A percentile compares a stretch with the other conserved stretches of the same genome.
phyloP scores from a whole-genome alignment of 2,797 vertebrate genomes.

The Hyperoplus lanceolatus region DNA sequence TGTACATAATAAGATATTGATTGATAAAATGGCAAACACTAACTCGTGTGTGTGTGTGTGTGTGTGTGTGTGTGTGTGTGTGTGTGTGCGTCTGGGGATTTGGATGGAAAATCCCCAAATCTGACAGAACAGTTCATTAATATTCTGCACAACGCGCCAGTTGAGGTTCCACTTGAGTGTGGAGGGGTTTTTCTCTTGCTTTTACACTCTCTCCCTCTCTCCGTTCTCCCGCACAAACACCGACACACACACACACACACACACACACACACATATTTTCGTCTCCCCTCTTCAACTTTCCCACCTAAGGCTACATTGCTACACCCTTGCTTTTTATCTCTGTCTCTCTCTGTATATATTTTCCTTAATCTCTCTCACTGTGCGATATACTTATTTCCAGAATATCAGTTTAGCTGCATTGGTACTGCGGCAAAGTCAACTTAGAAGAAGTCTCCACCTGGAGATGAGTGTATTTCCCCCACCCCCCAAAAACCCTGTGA shows the following conservation, averaged over 20 bases:
- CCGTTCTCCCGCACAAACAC: neutral
- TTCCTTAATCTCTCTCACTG: constrained; percentile 22
- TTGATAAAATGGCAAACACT: constrained; percentile 40
- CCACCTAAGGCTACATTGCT: constrained; percentile 13
- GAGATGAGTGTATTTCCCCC: neutral
- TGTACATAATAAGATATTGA: constrained; percentile 55
- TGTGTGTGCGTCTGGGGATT: constrained; percentile 49
- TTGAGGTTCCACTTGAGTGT: constrained; percentile 67
- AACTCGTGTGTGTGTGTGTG: constrained; percentile 10
- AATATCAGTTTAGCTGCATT: constrained; percentile 53
- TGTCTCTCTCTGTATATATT: constrained; percentile 19
- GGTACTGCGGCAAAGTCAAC: constrained; percentile 56
- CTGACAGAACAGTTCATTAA: constrained; percentile 80
- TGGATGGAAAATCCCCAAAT: constrained; percentile 82
- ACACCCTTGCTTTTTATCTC: constrained; percentile 12
- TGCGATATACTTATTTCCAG: constrained; percentile 54
- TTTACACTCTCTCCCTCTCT: constrained; percentile 21
- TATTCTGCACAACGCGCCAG: constrained; percentile 77
- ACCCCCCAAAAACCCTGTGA: neutral
- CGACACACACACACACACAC: constrained; percentile 5
- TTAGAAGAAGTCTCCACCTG: constrained; percentile 39
- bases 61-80: constrained; percentile 13
- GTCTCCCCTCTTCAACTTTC: constrained; percentile 22
- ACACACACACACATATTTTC: constrained; percentile 27
- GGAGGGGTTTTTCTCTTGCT: constrained; percentile 67